Evolutionary conservation across 2,888 invertebrate genomes (phyloP), one percentile per base, ranked within the genome.

Genomic region (Nudaria mundana): DNA sequence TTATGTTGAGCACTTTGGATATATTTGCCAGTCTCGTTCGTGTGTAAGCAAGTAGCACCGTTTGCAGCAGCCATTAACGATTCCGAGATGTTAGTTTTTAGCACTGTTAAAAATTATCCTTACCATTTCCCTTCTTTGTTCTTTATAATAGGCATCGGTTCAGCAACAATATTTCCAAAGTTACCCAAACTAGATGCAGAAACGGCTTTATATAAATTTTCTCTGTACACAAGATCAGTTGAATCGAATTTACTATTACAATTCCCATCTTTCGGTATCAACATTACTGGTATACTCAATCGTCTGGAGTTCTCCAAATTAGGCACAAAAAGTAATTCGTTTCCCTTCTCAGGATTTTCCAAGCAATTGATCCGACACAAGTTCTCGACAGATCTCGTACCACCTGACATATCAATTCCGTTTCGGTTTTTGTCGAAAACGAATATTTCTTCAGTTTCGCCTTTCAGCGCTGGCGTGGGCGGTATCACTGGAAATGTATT

Each of bases 101-200:
- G n/a, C n/a, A n/a, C n/a, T n/a, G n/a, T n/a, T n/a, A n/a, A n/a
- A n/a, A n/a, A n/a, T n/a, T 6, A 34, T 2, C 49, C 70, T 56
- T 78, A 82, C 90, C 91, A 88, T 79, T 87, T 88, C 15, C 87
- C 87, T 41, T 86, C 83, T 44, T 85, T 87, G 40, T 87, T 86
- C 66, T 85, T 87, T 37, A 84, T 85, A 39, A 87, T 82, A 3
- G 88, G 85, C 81, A 88, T 77, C 0, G 88, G 87, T 50, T 80
- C 88, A 0, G 75, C 85, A 1, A 72, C 82, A 11, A 86, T 79
- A 28, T 60, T 77, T 0, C 86, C 86, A 15, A 88, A 86, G 60
- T 83, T 85, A 0, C 88, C 87, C 43, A 88, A 72, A 62, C 88
- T 88, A 1, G 82, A 80, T 7, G 84, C 81, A 0, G 88, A 88